These are phyloP conservation scores for Peucedramus taeniatus DNA, from an alignment of 2,113 vertebrate species.

Conservation along the genomic window DNA sequence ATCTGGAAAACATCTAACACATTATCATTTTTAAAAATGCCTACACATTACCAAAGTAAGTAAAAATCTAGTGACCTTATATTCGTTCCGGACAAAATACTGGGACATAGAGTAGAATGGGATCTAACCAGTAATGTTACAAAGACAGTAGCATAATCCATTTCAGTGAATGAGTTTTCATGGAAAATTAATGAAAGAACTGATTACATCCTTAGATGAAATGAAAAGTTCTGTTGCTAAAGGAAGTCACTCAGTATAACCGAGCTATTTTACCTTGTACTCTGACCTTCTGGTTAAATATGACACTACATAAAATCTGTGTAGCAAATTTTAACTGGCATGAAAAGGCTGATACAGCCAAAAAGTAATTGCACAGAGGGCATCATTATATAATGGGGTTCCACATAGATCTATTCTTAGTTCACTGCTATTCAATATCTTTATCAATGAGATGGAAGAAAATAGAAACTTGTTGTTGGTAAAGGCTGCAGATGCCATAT, in stretches of 20 bases:
- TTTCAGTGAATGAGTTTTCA: constrained; percentile 23
- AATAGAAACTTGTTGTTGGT: constrained; percentile 67
- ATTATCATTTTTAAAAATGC: not conserved
- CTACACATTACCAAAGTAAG: not conserved
- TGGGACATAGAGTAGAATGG: not conserved
- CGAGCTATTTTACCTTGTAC: constrained; percentile 11
- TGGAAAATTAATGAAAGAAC: constrained; percentile 14
- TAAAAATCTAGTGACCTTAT: not conserved
- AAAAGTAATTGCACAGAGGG: constrained; percentile 59
- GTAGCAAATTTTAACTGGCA: not conserved
- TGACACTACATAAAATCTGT: constrained; percentile 18
- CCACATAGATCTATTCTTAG: constrained; percentile 62
- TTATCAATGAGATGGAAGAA: constrained; percentile 67
- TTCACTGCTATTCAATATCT: constrained; percentile 60
- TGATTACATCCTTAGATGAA: constrained; percentile 12
- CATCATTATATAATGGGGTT: constrained; percentile 60
- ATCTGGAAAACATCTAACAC: not conserved
- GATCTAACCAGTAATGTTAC: constrained; percentile 1
- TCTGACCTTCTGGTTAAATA: constrained; percentile 51
- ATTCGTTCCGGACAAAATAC: not conserved
- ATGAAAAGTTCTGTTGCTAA: constrained; percentile 23
- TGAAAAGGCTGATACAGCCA: constrained; percentile 51
- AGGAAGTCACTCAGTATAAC: not conserved
- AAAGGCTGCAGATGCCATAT: constrained; percentile 67
- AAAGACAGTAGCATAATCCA: not conserved